Percentiles rank a stretch among this genome's conserved stretches.
These are phyloP conservation scores for Drosophila demipolita DNA, from an alignment of 2,888 invertebrate genomes.

Conservation along the genomic window DNA sequence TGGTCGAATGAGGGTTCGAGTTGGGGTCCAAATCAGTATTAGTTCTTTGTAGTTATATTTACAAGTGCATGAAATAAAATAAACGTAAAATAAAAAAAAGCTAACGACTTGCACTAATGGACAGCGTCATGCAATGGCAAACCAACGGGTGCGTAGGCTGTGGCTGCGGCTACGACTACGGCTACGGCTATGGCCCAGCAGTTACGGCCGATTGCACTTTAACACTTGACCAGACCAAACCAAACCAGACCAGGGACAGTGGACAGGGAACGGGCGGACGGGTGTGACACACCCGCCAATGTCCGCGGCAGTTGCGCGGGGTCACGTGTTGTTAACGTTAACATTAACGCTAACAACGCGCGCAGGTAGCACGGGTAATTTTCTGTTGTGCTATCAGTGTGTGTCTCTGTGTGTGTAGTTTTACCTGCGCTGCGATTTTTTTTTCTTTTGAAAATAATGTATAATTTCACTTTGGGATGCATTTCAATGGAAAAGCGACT, in stretches of 20 bases:
- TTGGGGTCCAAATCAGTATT: slow-evolving; percentile 42
- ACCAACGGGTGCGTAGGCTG: slow-evolving; percentile 43
- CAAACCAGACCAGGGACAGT: slow-evolving; percentile 4
- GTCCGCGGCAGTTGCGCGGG: slow-evolving; percentile 43
- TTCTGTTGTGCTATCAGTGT: slow-evolving; percentile 14
- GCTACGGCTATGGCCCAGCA: background rate
- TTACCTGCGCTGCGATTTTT: slow-evolving; percentile 72
- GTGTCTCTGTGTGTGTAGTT: slow-evolving; percentile 15
- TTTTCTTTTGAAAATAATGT: slow-evolving; percentile 63
- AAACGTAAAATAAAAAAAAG: slow-evolving; percentile 9
- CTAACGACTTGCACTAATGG: slow-evolving; percentile 75
- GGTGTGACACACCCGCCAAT: slow-evolving; percentile 51
- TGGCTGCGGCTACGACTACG: background rate
- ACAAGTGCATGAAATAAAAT: slow-evolving; percentile 13
- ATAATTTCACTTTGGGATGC: slow-evolving; percentile 66
- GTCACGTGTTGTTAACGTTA: slow-evolving; percentile 74
- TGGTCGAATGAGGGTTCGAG: slow-evolving; percentile 6
- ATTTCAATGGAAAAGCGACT: slow-evolving; percentile 67
- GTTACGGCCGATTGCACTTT: slow-evolving; percentile 77
- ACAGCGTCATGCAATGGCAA: slow-evolving; percentile 58
- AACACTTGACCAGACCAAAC: slow-evolving; percentile 70
- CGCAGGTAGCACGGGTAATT: slow-evolving; percentile 67
- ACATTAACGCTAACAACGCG: slow-evolving; percentile 59
- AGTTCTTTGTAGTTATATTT: slow-evolving; percentile 42
- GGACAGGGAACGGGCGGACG: background rate